A percentile compares a stretch with the other conserved stretches of the same genome.
These are phyloP conservation scores for Hydrocynus forskahlii DNA, from an alignment of 2,797 vertebrate genomes.

Conservation along the genomic window DNA sequence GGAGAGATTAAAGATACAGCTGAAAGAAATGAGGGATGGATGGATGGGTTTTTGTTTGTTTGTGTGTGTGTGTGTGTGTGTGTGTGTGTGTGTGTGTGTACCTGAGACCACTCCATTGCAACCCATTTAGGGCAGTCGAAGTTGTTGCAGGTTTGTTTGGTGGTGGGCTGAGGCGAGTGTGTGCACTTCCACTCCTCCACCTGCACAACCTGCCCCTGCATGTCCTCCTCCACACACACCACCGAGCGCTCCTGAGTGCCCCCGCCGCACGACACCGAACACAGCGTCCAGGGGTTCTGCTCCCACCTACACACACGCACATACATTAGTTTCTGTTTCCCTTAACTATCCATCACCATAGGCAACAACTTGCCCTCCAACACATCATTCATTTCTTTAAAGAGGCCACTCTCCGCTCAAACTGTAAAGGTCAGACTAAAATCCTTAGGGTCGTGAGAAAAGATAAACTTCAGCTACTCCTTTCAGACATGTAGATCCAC, in stretches of 20 bases:
- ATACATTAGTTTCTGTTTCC: not conserved
- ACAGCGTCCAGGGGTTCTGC: slow-evolving; percentile 92
- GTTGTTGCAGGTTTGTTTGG: slow-evolving; percentile 86
- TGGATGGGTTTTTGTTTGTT: too few relatives aligned
- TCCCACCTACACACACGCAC: slow-evolving; percentile 83
- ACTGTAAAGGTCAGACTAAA: too few relatives aligned
- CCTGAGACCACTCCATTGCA: slow-evolving; percentile 96
- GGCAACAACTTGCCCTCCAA: too few relatives aligned
- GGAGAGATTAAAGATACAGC: not conserved
- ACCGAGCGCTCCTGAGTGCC: slow-evolving; percentile 89
- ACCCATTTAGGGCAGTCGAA: slow-evolving; percentile 92
- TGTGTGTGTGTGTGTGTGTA: slow-evolving; percentile 55
- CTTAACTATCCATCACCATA: too few relatives aligned
- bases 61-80: too few relatives aligned
- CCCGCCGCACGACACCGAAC: slow-evolving; percentile 89
- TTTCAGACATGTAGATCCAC: too few relatives aligned
- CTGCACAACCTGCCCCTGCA: slow-evolving; percentile 84
- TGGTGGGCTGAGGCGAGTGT: slow-evolving; percentile 85
- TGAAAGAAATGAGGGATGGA: not conserved
- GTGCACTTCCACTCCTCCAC: slow-evolving; percentile 95
- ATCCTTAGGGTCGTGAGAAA: too few relatives aligned
- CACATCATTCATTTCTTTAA: too few relatives aligned
- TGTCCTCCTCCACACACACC: slow-evolving; percentile 89
- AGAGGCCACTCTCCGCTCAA: too few relatives aligned
- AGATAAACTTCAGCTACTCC: too few relatives aligned